Base-by-base conservation (phyloP, 2,113 vertebrate genomes). In the Cacatua alba region DNA sequence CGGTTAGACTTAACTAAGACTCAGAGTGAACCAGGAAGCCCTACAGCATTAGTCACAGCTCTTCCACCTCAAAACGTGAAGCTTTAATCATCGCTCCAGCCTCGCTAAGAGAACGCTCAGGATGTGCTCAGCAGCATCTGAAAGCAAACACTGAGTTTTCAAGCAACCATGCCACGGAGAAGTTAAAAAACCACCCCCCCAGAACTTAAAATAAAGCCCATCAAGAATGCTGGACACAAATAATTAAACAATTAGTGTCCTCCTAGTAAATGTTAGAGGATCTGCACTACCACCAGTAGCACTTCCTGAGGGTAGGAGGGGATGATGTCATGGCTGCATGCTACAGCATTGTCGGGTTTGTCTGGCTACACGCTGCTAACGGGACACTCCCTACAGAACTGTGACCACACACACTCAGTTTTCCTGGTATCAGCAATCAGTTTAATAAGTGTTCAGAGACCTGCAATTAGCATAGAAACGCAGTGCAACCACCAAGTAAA, bases 281-380 rank as follows among this genome's bases (percentile, higher is more conserved):
- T 94, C 69, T 82, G 88, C 81, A 70, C 65, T 69, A 96, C 86
- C 91, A 95, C 79, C 83, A 96, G 92, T 85, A 95, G 96, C 95
- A 94, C 96, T 97, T 97, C 96, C 97, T 97, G 74, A 74, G 97
- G 95, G 96, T 48, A 97, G 92, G 94, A 96, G 95, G 70, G 70
- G 92, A 97, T 98, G 97, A 96, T 95, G 82, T 95, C 94, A 96
- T 95, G 95, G 62, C 97, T 89, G 95, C 70, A 96, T 65, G 35
- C 86, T 92, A 92, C 83, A 89, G 94, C 95, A 94, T 81, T 97
- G 86, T 95, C 86, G 75, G 90, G 86, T 94, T 96, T n/a, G 82
- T 77, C 91, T 88, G 91, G 96, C 95, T 95, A 89, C 60, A 87
- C 1, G 86, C 95, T 94, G 93, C 94, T 97, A 97, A 98, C 70